Evolutionary conservation across 1,140 invertebrate genomes (phyloP).

Genomic region (Saccostrea glomerata): DNA sequence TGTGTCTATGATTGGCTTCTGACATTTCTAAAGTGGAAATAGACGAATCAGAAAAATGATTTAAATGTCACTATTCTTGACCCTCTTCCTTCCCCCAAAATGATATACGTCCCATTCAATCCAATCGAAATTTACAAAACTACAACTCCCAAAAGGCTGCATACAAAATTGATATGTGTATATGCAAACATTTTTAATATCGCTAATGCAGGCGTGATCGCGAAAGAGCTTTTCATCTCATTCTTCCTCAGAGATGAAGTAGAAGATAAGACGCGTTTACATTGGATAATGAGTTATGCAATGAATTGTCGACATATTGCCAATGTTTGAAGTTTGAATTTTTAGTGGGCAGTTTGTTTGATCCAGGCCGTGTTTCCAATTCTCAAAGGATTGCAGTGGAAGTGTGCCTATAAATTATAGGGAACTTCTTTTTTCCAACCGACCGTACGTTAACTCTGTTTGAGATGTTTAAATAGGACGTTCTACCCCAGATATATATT

Average conservation of each 20-base stretch:
- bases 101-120: neutral
- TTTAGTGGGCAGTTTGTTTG: neutral
- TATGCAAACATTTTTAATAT: conserved; percentile 27
- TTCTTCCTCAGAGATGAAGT: conserved; percentile 14
- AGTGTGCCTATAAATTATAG: too few relatives aligned
- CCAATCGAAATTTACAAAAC: neutral
- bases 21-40: too few relatives aligned
- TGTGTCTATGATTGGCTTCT: too few relatives aligned
- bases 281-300: conserved; percentile 19
- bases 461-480: too few relatives aligned
- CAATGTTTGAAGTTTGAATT: neutral
- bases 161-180: neutral
- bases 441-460: too few relatives aligned
- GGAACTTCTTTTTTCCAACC: too few relatives aligned
- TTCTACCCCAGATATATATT: too few relatives aligned
- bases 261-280: neutral
- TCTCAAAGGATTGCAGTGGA: too few relatives aligned
- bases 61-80: neutral
- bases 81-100: neutral
- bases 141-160: neutral
- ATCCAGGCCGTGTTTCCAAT: neutral
- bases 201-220: conserved; percentile 24
- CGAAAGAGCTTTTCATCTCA: neutral
- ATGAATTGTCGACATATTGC: conserved; percentile 10
- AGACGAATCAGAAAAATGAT: neutral